Conservation (phyloP, 2,888 invertebrate genomes). For the Ischnus inquisitorius region DNA sequence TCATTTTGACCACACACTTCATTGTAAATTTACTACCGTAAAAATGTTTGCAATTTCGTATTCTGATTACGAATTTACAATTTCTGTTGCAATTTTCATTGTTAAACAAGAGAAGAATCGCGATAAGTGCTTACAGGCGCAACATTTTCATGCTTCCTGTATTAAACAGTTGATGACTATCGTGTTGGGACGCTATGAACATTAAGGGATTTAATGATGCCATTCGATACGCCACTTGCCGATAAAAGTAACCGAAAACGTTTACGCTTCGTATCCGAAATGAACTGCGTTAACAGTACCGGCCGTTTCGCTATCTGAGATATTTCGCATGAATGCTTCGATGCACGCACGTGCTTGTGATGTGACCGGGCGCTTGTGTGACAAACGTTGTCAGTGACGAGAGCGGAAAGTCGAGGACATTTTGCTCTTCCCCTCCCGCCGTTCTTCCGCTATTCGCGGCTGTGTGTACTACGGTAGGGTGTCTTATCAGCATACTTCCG, state of each 20-base stretch:
- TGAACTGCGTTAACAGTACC: conserved; percentile 13
- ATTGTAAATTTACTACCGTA: too few species aligned
- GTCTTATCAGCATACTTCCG: conserved; percentile 77
- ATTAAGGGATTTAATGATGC: conserved; percentile 11
- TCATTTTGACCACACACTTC: too few species aligned
- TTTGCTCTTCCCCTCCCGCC: conserved; percentile 39
- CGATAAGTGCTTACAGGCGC: too few species aligned
- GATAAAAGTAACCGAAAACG: conserved; percentile 33
- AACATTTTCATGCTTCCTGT: background rate
- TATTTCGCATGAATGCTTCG: conserved; percentile 57
- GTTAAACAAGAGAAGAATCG: background rate
- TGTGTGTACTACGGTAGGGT: conserved; percentile 62
- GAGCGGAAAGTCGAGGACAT: conserved; percentile 58
- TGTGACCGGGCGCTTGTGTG: conserved; percentile 26
- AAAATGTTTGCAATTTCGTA: too few species aligned
- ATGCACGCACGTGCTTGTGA: conserved; percentile 35
- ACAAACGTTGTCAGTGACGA: conserved; percentile 45
- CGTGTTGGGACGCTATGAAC: conserved; percentile 1
- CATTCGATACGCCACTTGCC: conserved; percentile 21
- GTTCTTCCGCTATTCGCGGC: conserved; percentile 42
- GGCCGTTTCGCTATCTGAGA: conserved; percentile 8
- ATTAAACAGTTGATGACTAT: background rate
- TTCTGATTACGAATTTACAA: too few species aligned
- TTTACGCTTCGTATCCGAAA: conserved; percentile 25
- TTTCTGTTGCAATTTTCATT: background rate